A percentile compares a stretch with the other conserved stretches of the same genome.
Evolutionary conservation across 2,113 vertebrate genomes (phyloP).

Genomic region (Ursus arctos): DNA sequence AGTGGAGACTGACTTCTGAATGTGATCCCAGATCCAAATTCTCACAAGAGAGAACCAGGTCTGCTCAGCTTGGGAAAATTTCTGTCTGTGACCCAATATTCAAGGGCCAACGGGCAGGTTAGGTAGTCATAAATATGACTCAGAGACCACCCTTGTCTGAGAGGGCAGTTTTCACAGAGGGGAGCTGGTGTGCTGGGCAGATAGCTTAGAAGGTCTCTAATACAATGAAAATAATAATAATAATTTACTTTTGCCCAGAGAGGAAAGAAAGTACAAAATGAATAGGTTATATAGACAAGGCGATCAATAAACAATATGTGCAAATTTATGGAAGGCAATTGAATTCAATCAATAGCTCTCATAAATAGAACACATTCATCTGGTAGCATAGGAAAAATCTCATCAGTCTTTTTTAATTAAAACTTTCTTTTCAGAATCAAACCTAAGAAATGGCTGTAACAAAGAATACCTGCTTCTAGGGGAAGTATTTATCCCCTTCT

Average conservation of each 20-base stretch:
- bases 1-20: conserved; percentile 14
- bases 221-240: neutral
- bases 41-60: neutral
- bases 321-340: conserved; percentile 57
- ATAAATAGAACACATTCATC: conserved; percentile 70
- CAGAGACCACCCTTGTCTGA: neutral
- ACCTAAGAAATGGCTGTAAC: conserved; percentile 38
- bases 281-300: conserved; percentile 21
- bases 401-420: conserved; percentile 70
- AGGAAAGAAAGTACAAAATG: conserved; percentile 47
- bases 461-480: neutral
- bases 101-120: neutral
- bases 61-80: conserved; percentile 37
- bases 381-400: conserved; percentile 55
- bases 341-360: conserved; percentile 60
- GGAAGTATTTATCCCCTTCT: neutral
- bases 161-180: neutral
- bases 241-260: conserved; percentile 37
- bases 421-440: conserved; percentile 67
- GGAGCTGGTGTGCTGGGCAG: neutral
- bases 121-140: conserved; percentile 26
- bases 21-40: conserved; percentile 33
- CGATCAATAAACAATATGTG: conserved; percentile 62
- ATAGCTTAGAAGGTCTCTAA: conserved; percentile 17
- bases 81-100: neutral